Evolutionary conservation across 2,888 invertebrate species (phyloP).

Genomic region (Drosophila meridiana): DNA sequence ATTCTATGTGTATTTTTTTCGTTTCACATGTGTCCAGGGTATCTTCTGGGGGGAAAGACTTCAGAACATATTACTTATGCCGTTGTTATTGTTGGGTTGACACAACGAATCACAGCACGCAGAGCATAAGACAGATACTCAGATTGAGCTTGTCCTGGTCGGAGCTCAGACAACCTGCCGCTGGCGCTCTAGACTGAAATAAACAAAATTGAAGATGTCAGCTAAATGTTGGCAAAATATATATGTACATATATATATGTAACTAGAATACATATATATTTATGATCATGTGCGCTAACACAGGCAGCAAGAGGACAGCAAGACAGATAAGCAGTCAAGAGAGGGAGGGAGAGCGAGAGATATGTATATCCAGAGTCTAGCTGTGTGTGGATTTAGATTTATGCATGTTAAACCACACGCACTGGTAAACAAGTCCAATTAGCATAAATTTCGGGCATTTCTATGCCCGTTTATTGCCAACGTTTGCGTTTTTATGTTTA

Average conservation of each 20-base stretch:
- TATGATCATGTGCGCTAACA: slow-evolving; percentile 9
- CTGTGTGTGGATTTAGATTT: slow-evolving; percentile 51
- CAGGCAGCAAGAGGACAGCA: slow-evolving; percentile 6
- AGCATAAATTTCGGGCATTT: slow-evolving; percentile 76
- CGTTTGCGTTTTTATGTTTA: slow-evolving; percentile 78
- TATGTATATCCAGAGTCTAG: neutral
- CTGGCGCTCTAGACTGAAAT: slow-evolving; percentile 61
- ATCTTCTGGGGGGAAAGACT: neutral
- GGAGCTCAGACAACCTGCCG: slow-evolving; percentile 60
- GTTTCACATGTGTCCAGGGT: neutral
- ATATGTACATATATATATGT: neutral
- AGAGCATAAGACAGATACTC: slow-evolving; percentile 10
- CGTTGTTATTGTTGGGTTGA: slow-evolving; percentile 63
- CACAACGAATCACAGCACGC: slow-evolving; percentile 69
- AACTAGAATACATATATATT: neutral
- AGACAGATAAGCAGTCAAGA: neutral
- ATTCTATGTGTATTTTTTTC: neutral
- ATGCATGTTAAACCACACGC: slow-evolving; percentile 66
- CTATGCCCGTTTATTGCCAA: slow-evolving; percentile 73
- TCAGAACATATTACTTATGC: neutral
- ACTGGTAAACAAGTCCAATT: slow-evolving; percentile 78
- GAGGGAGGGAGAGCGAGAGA: neutral
- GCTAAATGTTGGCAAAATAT: slow-evolving; percentile 52
- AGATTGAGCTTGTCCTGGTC: slow-evolving; percentile 12
- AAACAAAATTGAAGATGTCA: slow-evolving; percentile 75